A percentile compares a stretch with the other conserved stretches of the same genome.
Evolutionary conservation across 2,888 invertebrate species (phyloP).

Genomic region (Acanthosepion esculentum): DNA sequence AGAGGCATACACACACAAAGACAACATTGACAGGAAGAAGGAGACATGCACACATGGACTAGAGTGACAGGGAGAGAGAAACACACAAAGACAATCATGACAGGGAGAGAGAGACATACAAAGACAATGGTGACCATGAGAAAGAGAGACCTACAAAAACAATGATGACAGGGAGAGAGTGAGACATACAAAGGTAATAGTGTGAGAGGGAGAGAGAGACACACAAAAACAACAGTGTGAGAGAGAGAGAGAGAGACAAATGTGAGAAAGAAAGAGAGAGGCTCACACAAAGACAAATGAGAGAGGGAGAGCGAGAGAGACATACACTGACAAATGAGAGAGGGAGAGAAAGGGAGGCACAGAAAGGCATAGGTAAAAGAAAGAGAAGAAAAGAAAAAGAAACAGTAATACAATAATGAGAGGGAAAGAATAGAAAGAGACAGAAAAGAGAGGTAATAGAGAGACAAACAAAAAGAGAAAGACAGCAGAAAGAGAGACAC

Average conservation of each 20-base stretch:
- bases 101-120: too few species aligned
- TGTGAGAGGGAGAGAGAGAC: not conserved
- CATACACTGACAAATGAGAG: not conserved
- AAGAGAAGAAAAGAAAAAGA: too few species aligned
- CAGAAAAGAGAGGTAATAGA: too few species aligned
- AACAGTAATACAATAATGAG: too few species aligned
- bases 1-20: not conserved
- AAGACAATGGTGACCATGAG: not conserved
- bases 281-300: not conserved
- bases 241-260: not conserved
- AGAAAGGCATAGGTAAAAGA: too few species aligned
- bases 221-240: not conserved
- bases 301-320: not conserved
- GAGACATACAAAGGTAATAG: not conserved
- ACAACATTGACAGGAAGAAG: too few species aligned
- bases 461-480: not conserved
- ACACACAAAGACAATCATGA: not conserved
- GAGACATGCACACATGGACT: too few species aligned
- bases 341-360: too few species aligned
- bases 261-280: not conserved
- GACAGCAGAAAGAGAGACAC: not conserved
- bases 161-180: not conserved
- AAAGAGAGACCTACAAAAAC: too few species aligned
- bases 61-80: not conserved
- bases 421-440: too few species aligned